These are phyloP conservation scores for Melanotaenia nigrans DNA, from an alignment of 2,797 vertebrate genomes.

Conservation along the genomic window DNA sequence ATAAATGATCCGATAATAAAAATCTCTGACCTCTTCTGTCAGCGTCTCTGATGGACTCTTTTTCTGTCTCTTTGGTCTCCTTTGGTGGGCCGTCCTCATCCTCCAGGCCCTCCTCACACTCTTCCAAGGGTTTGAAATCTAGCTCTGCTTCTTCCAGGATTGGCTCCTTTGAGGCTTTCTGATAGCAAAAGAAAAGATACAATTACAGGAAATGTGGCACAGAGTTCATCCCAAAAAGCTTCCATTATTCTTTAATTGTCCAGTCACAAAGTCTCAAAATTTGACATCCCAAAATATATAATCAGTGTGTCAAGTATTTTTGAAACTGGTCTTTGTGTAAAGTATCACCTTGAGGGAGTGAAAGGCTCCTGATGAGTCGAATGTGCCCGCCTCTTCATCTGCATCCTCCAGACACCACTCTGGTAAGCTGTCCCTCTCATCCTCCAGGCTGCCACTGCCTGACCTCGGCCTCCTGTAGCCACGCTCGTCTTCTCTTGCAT, in stretches of 20 bases:
- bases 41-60: conserved; percentile 79
- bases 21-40: conserved; percentile 76
- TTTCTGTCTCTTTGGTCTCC: conserved; percentile 92
- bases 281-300: background rate
- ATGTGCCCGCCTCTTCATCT: conserved; percentile 98
- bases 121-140: conserved; percentile 92
- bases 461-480: conserved; percentile 91
- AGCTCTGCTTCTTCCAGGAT: conserved; percentile 98
- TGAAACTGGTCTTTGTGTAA: background rate
- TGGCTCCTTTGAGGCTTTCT: conserved; percentile 97
- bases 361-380: conserved; percentile 97
- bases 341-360: conserved; percentile 91
- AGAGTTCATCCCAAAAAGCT: background rate
- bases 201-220: background rate
- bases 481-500: conserved; percentile 95
- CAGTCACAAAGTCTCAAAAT: background rate
- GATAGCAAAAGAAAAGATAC: conserved; percentile 2
- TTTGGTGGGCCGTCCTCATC: conserved; percentile 87
- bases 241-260: background rate
- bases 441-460: conserved; percentile 94
- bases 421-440: conserved; percentile 94
- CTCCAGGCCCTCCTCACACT: conserved; percentile 87
- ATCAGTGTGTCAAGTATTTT: background rate
- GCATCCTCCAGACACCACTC: conserved; percentile 99
- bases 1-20: background rate